Evolutionary conservation across 92 coral and sea anemone genomes (phyloP), one percentile per base, ranked within the genome.

Genomic region (Muricea muricata): DNA sequence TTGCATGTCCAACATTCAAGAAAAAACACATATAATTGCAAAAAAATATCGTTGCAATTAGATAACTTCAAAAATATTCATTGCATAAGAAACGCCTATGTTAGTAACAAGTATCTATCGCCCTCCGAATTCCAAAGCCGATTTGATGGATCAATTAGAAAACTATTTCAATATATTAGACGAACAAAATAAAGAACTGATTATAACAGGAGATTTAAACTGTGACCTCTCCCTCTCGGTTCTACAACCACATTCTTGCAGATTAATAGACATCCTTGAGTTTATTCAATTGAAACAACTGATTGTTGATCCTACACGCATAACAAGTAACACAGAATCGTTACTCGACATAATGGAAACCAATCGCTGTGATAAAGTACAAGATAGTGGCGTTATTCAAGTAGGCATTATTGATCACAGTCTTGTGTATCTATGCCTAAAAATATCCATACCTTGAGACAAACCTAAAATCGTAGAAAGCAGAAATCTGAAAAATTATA

Each of bases 61-160:
- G n/a, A n/a, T n/a, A n/a, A n/a, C n/a, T n/a, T n/a, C n/a, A n/a
- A n/a, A n/a, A n/a, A n/a, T n/a, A n/a, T n/a, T n/a, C n/a, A n/a
- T n/a, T n/a, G n/a, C n/a, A n/a, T n/a, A n/a, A n/a, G n/a, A n/a
- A n/a, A n/a, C n/a, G n/a, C n/a, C n/a, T n/a, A n/a, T n/a, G n/a
- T 55, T 90, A 35, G 56, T 86, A 65, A 87, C 88, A 35, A 90
- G 87, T 42, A 50, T 87, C 26, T 90, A 82, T 78, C 88, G 88
- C 8, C 86, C 86, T 21, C 93, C 88, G 2, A 47, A 74, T 48
- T 65, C 90, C 46, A 83, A 77, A 37, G 0, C 75, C 21, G 85
- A 82, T 54, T 86, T 75, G 21, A 35, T 84, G 74, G 23, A 84
- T 41, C 58, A 60, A 4, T 89, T 89, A 39, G 56, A 50, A 65